A percentile compares a stretch with the other conserved stretches of the same genome.
Conservation (phyloP, 2,888 invertebrate genomes). For the Sphaeridia pumilis region DNA sequence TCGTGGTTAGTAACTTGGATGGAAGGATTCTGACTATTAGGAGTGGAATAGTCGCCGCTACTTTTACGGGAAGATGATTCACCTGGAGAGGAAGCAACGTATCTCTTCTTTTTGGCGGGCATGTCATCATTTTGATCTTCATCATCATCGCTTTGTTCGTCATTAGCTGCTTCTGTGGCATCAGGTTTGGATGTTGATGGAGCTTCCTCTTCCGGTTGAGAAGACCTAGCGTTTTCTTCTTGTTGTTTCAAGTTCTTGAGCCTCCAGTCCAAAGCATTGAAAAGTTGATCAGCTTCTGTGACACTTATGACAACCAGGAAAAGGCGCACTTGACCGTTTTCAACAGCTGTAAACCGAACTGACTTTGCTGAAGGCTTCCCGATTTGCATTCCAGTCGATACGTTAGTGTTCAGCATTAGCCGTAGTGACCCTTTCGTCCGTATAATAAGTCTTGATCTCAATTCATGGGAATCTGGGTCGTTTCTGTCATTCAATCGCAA, state of each 20-base stretch:
- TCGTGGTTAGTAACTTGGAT: conserved; percentile 13
- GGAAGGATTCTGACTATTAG: background rate
- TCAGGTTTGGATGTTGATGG: background rate
- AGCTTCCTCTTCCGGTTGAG: conserved; percentile 7
- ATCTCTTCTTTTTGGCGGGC: conserved; percentile 15
- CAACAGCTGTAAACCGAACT: conserved; percentile 56
- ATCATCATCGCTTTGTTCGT: background rate
- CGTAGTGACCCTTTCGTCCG: conserved; percentile 78
- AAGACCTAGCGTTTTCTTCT: background rate
- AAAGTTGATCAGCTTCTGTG: conserved; percentile 19
- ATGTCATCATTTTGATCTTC: conserved; percentile 1
- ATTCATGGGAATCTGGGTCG: conserved; percentile 37
- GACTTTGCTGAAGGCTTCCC: conserved; percentile 78
- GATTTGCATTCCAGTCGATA: conserved; percentile 85
- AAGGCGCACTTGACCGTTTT: conserved; percentile 54
- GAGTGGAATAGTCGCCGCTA: background rate
- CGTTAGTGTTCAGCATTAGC: conserved; percentile 81
- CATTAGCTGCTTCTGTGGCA: background rate
- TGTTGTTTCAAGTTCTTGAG: conserved; percentile 11
- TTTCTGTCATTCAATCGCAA: conserved; percentile 70
- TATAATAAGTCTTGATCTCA: conserved; percentile 70
- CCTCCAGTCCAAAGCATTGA: conserved; percentile 20
- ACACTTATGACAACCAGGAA: conserved; percentile 64
- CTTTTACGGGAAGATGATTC: background rate
- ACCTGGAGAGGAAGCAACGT: background rate